Conservation (phyloP, 2,888 invertebrate species). For the Dromius quadrimaculatus region DNA sequence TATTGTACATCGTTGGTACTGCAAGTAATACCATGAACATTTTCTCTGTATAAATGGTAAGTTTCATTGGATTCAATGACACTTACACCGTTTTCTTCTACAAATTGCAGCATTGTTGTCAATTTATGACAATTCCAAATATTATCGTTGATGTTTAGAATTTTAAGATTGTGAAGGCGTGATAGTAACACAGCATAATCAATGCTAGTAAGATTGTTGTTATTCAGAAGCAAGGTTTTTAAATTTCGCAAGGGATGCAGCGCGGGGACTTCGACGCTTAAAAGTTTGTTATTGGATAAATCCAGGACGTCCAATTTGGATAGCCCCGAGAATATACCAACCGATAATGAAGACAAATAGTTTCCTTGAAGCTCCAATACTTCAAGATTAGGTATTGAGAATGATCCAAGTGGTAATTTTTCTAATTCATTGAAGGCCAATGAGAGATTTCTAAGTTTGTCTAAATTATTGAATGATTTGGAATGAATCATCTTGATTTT, state of each 20-base stretch:
- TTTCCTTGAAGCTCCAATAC: constrained; percentile 49
- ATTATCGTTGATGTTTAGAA: constrained; percentile 34
- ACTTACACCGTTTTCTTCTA: constrained; percentile 27
- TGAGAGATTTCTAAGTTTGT: constrained; percentile 31
- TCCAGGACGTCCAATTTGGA: constrained; percentile 40
- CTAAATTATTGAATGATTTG: constrained; percentile 50
- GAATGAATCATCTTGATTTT: constrained; percentile 48
- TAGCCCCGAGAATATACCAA: constrained; percentile 45
- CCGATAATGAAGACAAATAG: constrained; percentile 19
- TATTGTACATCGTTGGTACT: constrained; percentile 5
- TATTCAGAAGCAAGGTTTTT: constrained; percentile 30
- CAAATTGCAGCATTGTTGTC: constrained; percentile 35
- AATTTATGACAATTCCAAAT: constrained; percentile 43
- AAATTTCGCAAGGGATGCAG: constrained; percentile 35
- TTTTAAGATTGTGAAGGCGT: constrained; percentile 12
- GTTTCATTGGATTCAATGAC: constrained; percentile 17
- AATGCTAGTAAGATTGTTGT: constrained; percentile 46
- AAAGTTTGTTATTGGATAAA: constrained; percentile 50
- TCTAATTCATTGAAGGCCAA: constrained; percentile 48
- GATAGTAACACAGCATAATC: constrained; percentile 39
- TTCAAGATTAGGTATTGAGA: constrained; percentile 29
- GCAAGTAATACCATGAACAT: constrained; percentile 44
- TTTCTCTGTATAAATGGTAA: constrained; percentile 37
- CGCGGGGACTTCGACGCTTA: constrained; percentile 29
- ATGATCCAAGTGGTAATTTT: constrained; percentile 40